Percentiles rank a stretch among this genome's conserved stretches.
phyloP scores from a whole-genome alignment of 2,888 invertebrate genomes.

The Cataglyphis rosenhaueri region DNA sequence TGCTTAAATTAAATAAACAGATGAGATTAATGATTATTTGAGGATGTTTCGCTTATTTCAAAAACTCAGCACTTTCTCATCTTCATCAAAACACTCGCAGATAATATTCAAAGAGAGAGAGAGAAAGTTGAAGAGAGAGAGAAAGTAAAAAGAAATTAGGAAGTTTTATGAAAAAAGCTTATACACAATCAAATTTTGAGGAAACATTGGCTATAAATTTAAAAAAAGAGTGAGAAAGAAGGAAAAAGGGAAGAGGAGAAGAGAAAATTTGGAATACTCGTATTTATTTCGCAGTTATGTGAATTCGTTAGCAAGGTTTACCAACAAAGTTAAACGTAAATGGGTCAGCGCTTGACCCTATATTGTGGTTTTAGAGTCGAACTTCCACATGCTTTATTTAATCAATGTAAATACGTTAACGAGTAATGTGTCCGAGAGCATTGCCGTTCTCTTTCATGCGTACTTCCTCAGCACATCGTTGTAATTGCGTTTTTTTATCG shows the following conservation, averaged over 20 bases:
- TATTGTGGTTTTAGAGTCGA: conserved; percentile 13
- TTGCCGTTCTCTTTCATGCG: neutral
- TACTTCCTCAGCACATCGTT: neutral
- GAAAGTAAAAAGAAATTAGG: neutral
- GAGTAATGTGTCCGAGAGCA: neutral
- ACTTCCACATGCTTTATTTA: conserved; percentile 9
- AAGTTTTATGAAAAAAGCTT: neutral
- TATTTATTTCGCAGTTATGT: conserved; percentile 37
- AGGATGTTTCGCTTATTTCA: neutral
- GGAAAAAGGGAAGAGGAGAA: neutral
- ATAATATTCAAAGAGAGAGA: conserved; percentile 1
- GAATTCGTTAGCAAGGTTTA: conserved; percentile 12
- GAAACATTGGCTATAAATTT: conserved; percentile 31
- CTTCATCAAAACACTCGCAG: neutral
- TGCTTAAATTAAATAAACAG: conserved; percentile 8
- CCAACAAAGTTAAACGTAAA: conserved; percentile 31
- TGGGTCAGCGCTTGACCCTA: neutral
- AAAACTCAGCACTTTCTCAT: neutral
- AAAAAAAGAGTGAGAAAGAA: neutral
- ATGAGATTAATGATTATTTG: neutral
- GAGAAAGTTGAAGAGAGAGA: neutral
- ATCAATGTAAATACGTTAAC: conserved; percentile 2
- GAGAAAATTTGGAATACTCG: neutral
- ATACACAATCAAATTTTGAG: conserved; percentile 15
- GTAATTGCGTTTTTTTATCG: neutral